Percentiles rank a stretch among this genome's conserved stretches.
phyloP scores from a whole-genome alignment of 1,140 invertebrate genomes.

The Vanessa tameamea region DNA sequence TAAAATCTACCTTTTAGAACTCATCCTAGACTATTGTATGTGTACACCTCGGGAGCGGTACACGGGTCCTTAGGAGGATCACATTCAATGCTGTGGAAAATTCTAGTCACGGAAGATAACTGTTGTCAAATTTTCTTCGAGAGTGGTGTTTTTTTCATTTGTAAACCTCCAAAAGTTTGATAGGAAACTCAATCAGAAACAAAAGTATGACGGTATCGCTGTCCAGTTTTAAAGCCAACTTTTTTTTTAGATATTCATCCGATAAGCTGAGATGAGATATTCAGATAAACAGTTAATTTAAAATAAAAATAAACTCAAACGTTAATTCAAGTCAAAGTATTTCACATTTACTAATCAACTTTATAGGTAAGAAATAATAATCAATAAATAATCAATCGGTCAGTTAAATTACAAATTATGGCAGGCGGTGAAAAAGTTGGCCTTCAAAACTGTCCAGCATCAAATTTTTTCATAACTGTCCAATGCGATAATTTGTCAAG shows the following conservation, averaged over 20 bases:
- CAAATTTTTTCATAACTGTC: constrained; percentile 70
- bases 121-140: constrained; percentile 65
- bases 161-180: constrained; percentile 81
- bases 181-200: constrained; percentile 75
- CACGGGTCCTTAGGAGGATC: constrained; percentile 62
- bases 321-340: too few species aligned
- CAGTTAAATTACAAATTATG: neutral
- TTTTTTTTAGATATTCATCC: neutral
- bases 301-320: neutral
- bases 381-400: too few species aligned
- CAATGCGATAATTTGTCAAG: constrained; percentile 66
- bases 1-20: constrained; percentile 48
- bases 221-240: constrained; percentile 44
- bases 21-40: constrained; percentile 59
- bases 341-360: too few species aligned
- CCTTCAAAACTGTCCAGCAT: constrained; percentile 47
- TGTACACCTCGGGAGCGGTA: constrained; percentile 50
- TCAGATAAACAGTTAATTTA: neutral
- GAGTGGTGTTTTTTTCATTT: constrained; percentile 70
- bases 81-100: constrained; percentile 67
- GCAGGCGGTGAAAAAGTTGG: constrained; percentile 15
- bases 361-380: too few species aligned
- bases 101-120: constrained; percentile 72
- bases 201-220: constrained; percentile 51
- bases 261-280: neutral